phyloP scores from a whole-genome alignment of 2,797 vertebrate species.

The Sebastes taczanowskii region DNA sequence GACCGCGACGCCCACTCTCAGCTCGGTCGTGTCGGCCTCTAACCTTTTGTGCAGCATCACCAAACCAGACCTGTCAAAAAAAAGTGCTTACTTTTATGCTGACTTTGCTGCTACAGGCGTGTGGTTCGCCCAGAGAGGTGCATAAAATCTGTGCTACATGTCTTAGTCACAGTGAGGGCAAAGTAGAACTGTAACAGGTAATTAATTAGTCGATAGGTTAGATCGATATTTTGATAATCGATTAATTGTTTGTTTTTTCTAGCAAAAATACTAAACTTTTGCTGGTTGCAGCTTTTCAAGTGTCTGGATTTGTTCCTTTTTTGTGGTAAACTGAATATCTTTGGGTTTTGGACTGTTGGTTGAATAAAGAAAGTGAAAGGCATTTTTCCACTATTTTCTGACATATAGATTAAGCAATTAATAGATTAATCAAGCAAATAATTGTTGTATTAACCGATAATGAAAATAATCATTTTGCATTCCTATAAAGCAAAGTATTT shows the following conservation, averaged over 20 bases:
- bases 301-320: not conserved
- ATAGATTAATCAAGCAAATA: not conserved
- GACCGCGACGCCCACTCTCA: conserved; percentile 47
- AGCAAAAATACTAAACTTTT: not conserved
- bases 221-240: not conserved
- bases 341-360: not conserved
- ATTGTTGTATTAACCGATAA: not conserved
- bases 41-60: conserved; percentile 44
- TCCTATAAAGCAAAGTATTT: not conserved
- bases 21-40: conserved; percentile 29
- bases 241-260: not conserved
- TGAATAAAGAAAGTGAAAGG: not conserved
- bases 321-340: too few relatives aligned
- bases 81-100: not conserved
- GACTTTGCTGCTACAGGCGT: not conserved
- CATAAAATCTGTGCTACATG: not conserved
- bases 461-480: not conserved
- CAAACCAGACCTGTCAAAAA: conserved; percentile 9
- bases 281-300: not conserved
- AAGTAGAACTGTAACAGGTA: not conserved
- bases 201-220: not conserved
- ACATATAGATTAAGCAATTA: not conserved
- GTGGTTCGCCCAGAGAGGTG: not conserved
- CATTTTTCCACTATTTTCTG: not conserved
- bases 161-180: not conserved